Conservation (phyloP, 92 coral and sea anemone genomes). For the Epizoanthus illoricatus region DNA sequence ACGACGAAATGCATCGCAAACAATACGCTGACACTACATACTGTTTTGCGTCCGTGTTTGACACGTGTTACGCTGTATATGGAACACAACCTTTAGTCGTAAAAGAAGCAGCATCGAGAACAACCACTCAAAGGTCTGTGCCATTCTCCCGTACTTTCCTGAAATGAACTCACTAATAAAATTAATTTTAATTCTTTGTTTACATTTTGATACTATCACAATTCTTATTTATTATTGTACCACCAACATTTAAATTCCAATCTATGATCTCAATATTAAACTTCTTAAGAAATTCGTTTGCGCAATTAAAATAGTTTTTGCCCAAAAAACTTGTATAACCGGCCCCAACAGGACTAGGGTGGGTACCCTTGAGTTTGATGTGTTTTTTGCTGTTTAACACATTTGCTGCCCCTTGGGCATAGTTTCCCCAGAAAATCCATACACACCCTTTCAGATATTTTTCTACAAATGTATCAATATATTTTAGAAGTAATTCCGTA, state of each 20-base stretch:
- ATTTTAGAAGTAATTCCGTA: not conserved
- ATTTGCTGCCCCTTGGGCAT: not conserved
- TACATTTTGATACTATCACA: too few relatives aligned
- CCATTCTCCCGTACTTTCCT: too few relatives aligned
- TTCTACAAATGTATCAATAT: not conserved
- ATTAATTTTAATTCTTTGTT: too few relatives aligned
- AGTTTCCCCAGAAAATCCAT: conserved; percentile 21
- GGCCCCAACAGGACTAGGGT: not conserved
- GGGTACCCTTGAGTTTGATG: conserved; percentile 3
- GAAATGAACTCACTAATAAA: too few relatives aligned
- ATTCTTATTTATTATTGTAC: not conserved
- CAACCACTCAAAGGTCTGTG: too few relatives aligned
- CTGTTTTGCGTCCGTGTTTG: too few relatives aligned
- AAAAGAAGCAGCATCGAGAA: too few relatives aligned
- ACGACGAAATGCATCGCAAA: too few relatives aligned
- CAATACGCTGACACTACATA: too few relatives aligned
- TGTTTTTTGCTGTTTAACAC: not conserved
- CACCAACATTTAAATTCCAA: not conserved
- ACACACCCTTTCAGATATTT: not conserved
- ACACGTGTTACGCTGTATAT: too few relatives aligned
- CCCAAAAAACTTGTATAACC: conserved; percentile 11
- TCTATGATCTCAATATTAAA: not conserved
- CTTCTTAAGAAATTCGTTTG: not conserved
- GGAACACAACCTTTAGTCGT: too few relatives aligned
- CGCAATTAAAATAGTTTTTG: conserved; percentile 29